Evolutionary conservation across 2,888 invertebrate genomes (phyloP).

Genomic region (Physocephala rufipes): DNA sequence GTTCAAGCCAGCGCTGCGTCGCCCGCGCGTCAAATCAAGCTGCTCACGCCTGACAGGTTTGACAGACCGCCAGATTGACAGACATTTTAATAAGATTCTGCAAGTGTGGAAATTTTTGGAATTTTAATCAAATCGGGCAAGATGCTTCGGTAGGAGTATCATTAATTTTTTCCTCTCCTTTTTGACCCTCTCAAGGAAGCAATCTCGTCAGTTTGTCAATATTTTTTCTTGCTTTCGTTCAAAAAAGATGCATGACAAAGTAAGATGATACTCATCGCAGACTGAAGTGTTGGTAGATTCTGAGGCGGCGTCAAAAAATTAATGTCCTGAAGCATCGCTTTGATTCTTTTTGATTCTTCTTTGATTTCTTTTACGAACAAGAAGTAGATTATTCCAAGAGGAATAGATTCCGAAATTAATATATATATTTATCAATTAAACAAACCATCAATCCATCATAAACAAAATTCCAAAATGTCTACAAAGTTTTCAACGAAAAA

Average conservation of each 20-base stretch:
- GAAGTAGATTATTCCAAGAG: no score
- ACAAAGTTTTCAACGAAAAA: no score
- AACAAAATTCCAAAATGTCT: no score
- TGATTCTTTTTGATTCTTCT: no score
- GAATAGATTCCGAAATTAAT: no score
- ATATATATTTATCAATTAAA: no score
- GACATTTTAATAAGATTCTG: not conserved
- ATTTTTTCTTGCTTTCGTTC: not conserved
- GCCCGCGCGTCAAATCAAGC: conserved; percentile 48
- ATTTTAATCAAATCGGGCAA: conserved; percentile 38
- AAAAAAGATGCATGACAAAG: not conserved
- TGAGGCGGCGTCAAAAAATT: not conserved
- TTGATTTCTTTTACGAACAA: no score
- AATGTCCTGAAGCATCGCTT: no score
- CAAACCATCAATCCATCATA: no score
- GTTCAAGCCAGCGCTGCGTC: not conserved
- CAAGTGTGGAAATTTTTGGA: conserved; percentile 11
- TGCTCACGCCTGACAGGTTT: conserved; percentile 41
- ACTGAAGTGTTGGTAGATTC: not conserved
- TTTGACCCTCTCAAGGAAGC: conserved; percentile 9
- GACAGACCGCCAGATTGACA: not conserved
- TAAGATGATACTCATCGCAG: not conserved
- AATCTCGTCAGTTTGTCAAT: not conserved
- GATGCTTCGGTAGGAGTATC: conserved; percentile 45
- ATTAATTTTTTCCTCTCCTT: conserved; percentile 42